Evolutionary conservation across 2,888 invertebrate genomes (phyloP).

Genomic region (Amorpha juglandis): DNA sequence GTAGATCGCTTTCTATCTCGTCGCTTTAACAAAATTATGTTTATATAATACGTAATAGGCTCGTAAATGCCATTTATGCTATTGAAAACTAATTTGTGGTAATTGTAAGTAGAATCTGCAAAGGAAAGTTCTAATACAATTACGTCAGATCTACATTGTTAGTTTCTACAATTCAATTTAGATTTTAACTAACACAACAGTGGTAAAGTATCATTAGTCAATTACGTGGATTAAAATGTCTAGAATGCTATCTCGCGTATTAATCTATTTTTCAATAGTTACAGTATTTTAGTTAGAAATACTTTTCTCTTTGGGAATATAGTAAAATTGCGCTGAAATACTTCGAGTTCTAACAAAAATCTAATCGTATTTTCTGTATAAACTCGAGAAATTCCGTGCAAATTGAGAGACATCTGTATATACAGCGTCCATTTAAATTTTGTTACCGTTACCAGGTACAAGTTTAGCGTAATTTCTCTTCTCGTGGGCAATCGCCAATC

Average conservation of each 20-base stretch:
- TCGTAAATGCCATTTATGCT: neutral
- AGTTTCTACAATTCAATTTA: neutral
- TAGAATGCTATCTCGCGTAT: too few species aligned
- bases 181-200: neutral
- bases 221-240: too few species aligned
- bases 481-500: conserved; percentile 18
- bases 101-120: neutral
- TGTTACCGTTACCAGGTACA: conserved; percentile 22
- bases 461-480: conserved; percentile 25
- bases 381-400: conserved; percentile 11
- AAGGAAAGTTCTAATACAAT: neutral
- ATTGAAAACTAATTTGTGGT: conserved; percentile 13
- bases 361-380: neutral
- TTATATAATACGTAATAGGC: conserved; percentile 13
- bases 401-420: conserved; percentile 20
- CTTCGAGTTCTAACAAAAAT: neutral
- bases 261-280: too few species aligned
- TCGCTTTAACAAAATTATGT: conserved; percentile 12
- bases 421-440: conserved; percentile 9
- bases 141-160: neutral
- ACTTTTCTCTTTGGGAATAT: neutral
- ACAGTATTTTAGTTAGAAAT: neutral
- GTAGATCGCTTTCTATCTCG: conserved; percentile 11
- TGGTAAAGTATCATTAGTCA: neutral
- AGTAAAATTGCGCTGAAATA: neutral